Base-by-base conservation (phyloP, 1,140 invertebrate species). In the Lucilia cuprina region DNA sequence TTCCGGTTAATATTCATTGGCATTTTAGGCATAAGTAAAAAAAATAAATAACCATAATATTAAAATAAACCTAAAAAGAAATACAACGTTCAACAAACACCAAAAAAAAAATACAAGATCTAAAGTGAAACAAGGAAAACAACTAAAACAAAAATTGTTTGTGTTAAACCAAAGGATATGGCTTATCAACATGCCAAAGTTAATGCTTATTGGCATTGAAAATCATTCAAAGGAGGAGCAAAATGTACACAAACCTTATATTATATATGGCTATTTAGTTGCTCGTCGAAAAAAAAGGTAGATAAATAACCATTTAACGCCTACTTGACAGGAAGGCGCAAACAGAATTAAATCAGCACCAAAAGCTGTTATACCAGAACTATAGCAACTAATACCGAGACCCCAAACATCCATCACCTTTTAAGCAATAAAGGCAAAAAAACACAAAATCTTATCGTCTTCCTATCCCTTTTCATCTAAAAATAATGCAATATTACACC, bases 121-220 rank as follows among this genome's bases (percentile, higher is more conserved):
- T 30, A 3, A 30, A 30, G 25, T n/a, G n/a, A n/a, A n/a, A 60
- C n/a, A 41, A 41, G 3, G 8, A 5, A n/a, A 60, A n/a, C n/a
- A 60, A 60, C 14, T 60, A 60, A 60, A 60, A n/a, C 5, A 60
- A 60, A 60, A 12, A 7, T 10, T 25, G n/a, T 70, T 10, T 19
- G 65, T 21, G 65, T 70, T 70, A 21, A 70, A 70, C n/a, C 19
- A 70, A 70, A 70, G 65, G 65, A 70, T 70, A 70, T 70, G 65
- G 65, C 65, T 70, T 70, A 70, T 70, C 65, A 70, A 70, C 65
- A 70, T 70, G 65, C 65, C 65, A 70, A 70, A 70, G 65, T 70
- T 21, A 70, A 70, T 70, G 65, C 65, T 21, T 21, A 70, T 70
- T 70, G 65, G 65, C 65, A 70, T 70, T 25, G 55, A 70, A 70